Evolutionary conservation across 53 echinoderm and acorn worm genomes (phyloP).

Genomic region (Apostichopus leukothele): DNA sequence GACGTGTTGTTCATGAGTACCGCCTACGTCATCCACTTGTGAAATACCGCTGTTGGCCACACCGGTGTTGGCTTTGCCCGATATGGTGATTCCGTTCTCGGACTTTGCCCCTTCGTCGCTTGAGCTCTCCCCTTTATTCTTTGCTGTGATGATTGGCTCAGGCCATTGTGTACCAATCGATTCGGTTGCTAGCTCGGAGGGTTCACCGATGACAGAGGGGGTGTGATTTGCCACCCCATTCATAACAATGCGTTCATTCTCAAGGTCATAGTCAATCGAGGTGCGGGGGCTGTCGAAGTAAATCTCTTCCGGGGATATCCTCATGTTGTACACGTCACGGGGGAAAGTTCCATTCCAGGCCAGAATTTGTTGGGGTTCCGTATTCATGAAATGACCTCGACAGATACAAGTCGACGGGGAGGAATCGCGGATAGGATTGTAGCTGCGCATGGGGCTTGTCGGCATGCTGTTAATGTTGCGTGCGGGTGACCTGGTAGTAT

Average conservation of each 20-base stretch:
- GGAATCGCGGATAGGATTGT: slow-evolving; percentile 66
- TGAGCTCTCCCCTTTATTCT: slow-evolving; percentile 38
- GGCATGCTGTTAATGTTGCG: slow-evolving; percentile 73
- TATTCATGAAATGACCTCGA: slow-evolving; percentile 57
- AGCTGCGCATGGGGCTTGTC: slow-evolving; percentile 83
- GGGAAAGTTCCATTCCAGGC: slow-evolving; percentile 99
- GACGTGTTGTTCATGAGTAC: slow-evolving; percentile 24
- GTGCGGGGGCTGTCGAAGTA: slow-evolving; percentile 88
- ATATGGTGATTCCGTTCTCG: slow-evolving; percentile 30
- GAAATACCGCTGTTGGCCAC: slow-evolving; percentile 20
- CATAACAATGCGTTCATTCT: slow-evolving; percentile 59
- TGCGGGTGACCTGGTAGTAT: slow-evolving; percentile 83
- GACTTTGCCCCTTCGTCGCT: slow-evolving; percentile 41
- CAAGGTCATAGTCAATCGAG: slow-evolving; percentile 83
- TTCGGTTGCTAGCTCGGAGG: slow-evolving; percentile 63
- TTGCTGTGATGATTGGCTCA: slow-evolving; percentile 80
- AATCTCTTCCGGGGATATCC: slow-evolving; percentile 66
- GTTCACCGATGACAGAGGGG: slow-evolving; percentile 63
- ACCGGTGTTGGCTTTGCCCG: slow-evolving; percentile 13
- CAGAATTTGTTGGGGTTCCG: slow-evolving; percentile 82
- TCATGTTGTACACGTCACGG: slow-evolving; percentile 83
- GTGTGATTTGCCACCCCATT: slow-evolving; percentile 54
- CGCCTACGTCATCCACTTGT: slow-evolving; percentile 42
- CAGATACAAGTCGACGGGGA: slow-evolving; percentile 74
- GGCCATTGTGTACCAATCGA: slow-evolving; percentile 95